These are phyloP conservation scores for Lepidurus packardi DNA, from an alignment of 1,140 invertebrate genomes.

Conservation along the genomic window DNA sequence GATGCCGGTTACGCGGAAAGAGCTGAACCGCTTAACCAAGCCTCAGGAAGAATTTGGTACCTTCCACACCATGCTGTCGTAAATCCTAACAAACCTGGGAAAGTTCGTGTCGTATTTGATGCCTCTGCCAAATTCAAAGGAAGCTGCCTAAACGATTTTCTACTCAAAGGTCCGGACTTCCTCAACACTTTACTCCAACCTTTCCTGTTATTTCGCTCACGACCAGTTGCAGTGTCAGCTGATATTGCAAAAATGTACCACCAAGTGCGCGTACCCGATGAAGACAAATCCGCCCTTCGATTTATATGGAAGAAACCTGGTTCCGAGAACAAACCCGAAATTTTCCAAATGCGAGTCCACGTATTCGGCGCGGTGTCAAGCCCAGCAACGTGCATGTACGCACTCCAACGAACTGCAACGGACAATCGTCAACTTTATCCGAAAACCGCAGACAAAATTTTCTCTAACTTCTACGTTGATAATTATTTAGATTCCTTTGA, in stretches of 20 bases:
- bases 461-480: constrained; percentile 37
- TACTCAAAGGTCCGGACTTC: constrained; percentile 33
- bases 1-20: no score
- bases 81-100: constrained; percentile 35
- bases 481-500: constrained; percentile 33
- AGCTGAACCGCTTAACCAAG: no score
- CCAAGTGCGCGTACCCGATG: constrained; percentile 25
- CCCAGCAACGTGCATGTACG: constrained; percentile 36
- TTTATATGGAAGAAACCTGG: constrained; percentile 33
- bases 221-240: constrained; percentile 29
- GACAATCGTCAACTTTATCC: constrained; percentile 28
- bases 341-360: constrained; percentile 35
- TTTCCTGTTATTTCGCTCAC: constrained; percentile 34
- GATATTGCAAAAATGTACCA: constrained; percentile 33
- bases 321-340: constrained; percentile 7
- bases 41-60: constrained; percentile 1
- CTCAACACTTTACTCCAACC: constrained; percentile 27
- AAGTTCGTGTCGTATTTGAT: constrained; percentile 36
- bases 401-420: constrained; percentile 33
- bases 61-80: constrained; percentile 34
- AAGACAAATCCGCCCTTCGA: constrained; percentile 31
- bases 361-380: constrained; percentile 38
- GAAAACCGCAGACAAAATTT: background rate
- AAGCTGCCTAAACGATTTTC: constrained; percentile 28
- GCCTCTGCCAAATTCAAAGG: constrained; percentile 34